A percentile compares a stretch with the other conserved stretches of the same genome.
These are phyloP conservation scores for Baccha elongata DNA, from an alignment of 2,888 invertebrate species.

Conservation along the genomic window DNA sequence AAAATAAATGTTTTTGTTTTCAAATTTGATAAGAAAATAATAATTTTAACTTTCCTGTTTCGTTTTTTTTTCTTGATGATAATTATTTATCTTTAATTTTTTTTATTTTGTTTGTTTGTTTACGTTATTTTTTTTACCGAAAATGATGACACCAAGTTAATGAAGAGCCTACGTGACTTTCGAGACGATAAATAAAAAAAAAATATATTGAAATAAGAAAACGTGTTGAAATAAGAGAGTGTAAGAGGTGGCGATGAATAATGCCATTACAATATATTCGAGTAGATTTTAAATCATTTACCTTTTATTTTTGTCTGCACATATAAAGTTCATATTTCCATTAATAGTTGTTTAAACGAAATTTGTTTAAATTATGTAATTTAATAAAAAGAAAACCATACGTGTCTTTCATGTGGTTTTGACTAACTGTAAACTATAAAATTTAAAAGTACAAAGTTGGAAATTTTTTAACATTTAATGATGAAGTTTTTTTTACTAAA, in stretches of 20 bases:
- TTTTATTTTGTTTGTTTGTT: slow-evolving; percentile 20
- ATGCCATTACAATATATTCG: slow-evolving; percentile 1
- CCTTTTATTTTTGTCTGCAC: too few relatives aligned
- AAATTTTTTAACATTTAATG: too few relatives aligned
- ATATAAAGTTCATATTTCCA: too few relatives aligned
- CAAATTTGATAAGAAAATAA: too few relatives aligned
- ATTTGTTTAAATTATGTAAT: too few relatives aligned
- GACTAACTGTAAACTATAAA: too few relatives aligned
- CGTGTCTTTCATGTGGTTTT: too few relatives aligned
- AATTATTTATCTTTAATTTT: not conserved
- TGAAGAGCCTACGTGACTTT: slow-evolving; percentile 62
- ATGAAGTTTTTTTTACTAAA: too few relatives aligned
- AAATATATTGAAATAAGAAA: slow-evolving; percentile 2
- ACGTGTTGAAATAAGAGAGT: not conserved
- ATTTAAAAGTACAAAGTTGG: too few relatives aligned
- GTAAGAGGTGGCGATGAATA: not conserved
- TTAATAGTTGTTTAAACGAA: too few relatives aligned
- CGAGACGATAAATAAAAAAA: slow-evolving; percentile 11
- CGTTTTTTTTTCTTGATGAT: not conserved
- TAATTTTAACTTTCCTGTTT: not conserved
- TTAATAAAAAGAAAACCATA: too few relatives aligned
- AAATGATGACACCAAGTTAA: slow-evolving; percentile 45
- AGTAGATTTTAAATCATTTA: too few relatives aligned
- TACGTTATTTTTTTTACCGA: slow-evolving; percentile 37
- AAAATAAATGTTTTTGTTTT: slow-evolving; percentile 22